Conservation (phyloP, 2,797 vertebrate species). For the Vultur gryphus region DNA sequence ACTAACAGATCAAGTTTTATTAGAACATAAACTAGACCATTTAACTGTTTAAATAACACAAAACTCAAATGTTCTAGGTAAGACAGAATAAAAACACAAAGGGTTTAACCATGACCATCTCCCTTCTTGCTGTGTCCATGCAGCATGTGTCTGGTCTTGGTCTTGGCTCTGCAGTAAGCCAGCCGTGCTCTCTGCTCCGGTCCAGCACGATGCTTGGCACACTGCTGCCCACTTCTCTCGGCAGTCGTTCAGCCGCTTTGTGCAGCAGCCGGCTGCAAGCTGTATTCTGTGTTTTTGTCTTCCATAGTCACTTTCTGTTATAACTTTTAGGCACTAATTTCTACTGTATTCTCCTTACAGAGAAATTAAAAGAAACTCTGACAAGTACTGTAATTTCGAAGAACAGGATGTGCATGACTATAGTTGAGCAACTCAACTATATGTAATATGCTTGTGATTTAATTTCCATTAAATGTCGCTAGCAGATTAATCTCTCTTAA, state of each 20-base stretch:
- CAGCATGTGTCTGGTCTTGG: background rate
- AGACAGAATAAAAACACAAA: background rate
- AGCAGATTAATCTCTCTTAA: slow-evolving; percentile 70
- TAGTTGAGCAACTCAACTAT: slow-evolving; percentile 61
- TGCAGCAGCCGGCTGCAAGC: background rate
- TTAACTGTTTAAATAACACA: background rate
- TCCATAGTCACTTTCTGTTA: background rate
- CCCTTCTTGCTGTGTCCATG: background rate
- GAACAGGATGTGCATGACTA: background rate
- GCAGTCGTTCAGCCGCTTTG: fast-evolving
- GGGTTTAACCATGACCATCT: background rate
- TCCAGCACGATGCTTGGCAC: background rate
- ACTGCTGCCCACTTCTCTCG: background rate
- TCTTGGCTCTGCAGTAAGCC: background rate
- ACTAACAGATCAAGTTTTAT: background rate
- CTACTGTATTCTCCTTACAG: background rate
- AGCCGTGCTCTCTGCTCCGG: fast-evolving
- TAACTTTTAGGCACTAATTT: background rate
- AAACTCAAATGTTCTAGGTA: background rate
- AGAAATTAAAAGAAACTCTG: background rate
- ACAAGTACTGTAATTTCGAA: background rate
- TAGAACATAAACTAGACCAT: background rate
- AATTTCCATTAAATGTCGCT: slow-evolving; percentile 67
- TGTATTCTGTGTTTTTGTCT: background rate
- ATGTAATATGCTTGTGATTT: slow-evolving; percentile 65